Evolutionary conservation across 2,113 vertebrate genomes (phyloP).

Genomic region (Trogon melanurus): DNA sequence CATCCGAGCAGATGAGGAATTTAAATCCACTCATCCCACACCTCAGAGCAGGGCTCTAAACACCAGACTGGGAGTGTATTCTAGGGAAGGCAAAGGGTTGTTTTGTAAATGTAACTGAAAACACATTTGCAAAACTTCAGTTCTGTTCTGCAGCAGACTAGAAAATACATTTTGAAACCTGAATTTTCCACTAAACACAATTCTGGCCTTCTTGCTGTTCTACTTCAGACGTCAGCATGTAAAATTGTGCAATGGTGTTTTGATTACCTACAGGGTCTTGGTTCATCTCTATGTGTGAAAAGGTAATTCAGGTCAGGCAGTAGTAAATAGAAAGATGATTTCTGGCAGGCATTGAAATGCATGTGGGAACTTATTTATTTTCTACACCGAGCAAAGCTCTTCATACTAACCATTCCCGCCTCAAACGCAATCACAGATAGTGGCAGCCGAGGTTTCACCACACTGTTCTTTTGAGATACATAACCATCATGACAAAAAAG

Average conservation of each 20-base stretch:
- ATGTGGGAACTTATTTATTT: slow-evolving; percentile 46
- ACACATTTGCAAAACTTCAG: not conserved
- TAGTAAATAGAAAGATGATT: slow-evolving; percentile 19
- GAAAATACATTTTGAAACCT: not conserved
- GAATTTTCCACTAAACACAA: not conserved
- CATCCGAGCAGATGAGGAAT: not conserved
- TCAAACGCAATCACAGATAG: not conserved
- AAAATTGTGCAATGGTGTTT: not conserved
- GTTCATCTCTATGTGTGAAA: not conserved
- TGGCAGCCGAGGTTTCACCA: not conserved
- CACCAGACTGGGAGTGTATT: not conserved
- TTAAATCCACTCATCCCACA: not conserved
- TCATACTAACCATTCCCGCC: not conserved
- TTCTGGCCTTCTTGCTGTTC: not conserved
- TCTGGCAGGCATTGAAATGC: not conserved
- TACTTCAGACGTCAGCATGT: not conserved
- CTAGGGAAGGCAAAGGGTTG: not conserved
- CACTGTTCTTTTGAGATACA: not conserved
- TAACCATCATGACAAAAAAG: not conserved
- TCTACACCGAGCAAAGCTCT: not conserved
- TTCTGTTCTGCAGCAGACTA: not conserved
- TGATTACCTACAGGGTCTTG: not conserved
- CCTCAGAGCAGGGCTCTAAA: not conserved
- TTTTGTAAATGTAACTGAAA: not conserved
- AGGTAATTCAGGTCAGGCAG: not conserved